A percentile compares a stretch with the other conserved stretches of the same genome.
phyloP scores from a whole-genome alignment of 1,140 invertebrate species.

The Bombus vancouverensis region DNA sequence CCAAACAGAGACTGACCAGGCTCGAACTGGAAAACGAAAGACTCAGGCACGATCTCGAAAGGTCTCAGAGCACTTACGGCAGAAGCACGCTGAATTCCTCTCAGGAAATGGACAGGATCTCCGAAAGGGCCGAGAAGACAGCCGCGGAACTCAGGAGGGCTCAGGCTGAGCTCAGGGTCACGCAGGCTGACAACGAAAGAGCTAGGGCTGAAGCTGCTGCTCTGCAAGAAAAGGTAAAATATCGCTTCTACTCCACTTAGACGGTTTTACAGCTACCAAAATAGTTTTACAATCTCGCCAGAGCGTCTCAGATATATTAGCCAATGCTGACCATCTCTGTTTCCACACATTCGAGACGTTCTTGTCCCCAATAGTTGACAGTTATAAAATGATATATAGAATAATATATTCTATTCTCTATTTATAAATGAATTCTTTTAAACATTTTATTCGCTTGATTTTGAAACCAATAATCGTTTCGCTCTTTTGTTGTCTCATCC shows the following conservation, averaged over 20 bases:
- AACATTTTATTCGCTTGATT: too few species aligned
- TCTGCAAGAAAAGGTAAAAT: conserved; percentile 90
- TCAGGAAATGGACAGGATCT: conserved; percentile 91
- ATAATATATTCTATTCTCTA: too few species aligned
- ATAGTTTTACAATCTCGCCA: too few species aligned
- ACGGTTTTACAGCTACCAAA: too few species aligned
- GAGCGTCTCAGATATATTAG: too few species aligned
- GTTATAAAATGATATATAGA: too few species aligned
- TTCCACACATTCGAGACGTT: too few species aligned
- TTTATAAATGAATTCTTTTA: too few species aligned
- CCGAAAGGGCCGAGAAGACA: conserved; percentile 93
- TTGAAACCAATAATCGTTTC: too few species aligned
- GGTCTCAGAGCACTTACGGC: conserved; percentile 91
- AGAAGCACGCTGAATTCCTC: conserved; percentile 88
- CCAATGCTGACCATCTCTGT: too few species aligned
- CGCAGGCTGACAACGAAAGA: conserved; percentile 93
- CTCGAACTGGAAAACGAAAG: conserved; percentile 95
- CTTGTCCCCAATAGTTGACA: too few species aligned
- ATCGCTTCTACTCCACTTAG: background rate
- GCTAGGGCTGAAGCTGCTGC: conserved; percentile 91
- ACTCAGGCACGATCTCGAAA: conserved; percentile 91
- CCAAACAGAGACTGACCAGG: conserved; percentile 92
- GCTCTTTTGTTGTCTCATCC: background rate
- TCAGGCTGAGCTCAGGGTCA: conserved; percentile 92
- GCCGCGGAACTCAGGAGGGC: conserved; percentile 92